phyloP scores from a whole-genome alignment of 2,113 vertebrate species.

The Callaeas wilsoni region DNA sequence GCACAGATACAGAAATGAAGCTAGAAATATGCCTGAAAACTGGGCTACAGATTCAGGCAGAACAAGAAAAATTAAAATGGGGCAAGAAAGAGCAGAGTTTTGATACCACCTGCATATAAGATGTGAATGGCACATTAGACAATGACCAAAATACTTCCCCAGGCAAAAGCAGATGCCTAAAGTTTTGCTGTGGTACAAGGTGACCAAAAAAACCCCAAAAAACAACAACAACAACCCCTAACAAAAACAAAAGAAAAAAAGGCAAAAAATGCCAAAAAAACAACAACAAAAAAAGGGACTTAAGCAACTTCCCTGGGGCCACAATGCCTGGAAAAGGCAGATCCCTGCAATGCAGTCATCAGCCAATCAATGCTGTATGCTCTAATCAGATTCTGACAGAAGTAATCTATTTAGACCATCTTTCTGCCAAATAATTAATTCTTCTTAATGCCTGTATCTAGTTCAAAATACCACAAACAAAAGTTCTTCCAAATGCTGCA shows the following conservation, averaged over 20 bases:
- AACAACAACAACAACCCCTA: neutral
- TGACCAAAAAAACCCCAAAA: too few relatives aligned
- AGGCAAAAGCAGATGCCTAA: neutral
- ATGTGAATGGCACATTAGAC: neutral
- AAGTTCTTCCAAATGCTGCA: neutral
- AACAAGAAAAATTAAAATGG: neutral
- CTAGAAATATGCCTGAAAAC: neutral
- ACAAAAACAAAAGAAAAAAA: too few relatives aligned
- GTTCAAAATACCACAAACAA: neutral
- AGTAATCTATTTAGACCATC: slow-evolving; percentile 2
- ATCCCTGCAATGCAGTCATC: slow-evolving; percentile 40
- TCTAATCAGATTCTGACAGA: neutral
- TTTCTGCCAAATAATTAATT: slow-evolving; percentile 46
- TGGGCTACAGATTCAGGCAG: neutral
- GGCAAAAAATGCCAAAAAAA: too few relatives aligned
- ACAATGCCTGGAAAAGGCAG: neutral
- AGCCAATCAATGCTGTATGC: neutral
- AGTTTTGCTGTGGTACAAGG: neutral
- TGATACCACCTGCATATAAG: neutral
- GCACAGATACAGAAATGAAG: neutral
- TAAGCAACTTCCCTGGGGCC: neutral
- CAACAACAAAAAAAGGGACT: neutral
- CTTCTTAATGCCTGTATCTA: neutral
- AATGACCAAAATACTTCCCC: neutral
- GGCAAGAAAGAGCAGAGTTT: neutral